Evolutionary conservation across 2,888 invertebrate species (phyloP).

Genomic region (Lypha dubia): DNA sequence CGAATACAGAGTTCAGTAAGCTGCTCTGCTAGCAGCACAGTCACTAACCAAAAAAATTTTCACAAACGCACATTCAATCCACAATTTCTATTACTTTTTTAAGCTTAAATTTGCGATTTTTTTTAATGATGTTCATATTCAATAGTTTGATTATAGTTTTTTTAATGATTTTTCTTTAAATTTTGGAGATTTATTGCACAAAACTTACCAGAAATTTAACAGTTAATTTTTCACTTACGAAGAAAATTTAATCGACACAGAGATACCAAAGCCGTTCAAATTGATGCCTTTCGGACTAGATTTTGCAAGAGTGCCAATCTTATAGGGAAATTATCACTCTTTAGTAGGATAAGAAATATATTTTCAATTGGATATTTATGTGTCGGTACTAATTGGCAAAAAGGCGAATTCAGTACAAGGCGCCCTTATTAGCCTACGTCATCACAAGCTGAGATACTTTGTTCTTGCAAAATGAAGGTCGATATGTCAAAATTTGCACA

Average conservation of each 20-base stretch:
- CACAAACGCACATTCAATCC: slow-evolving; percentile 63
- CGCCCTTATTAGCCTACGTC: too few relatives aligned
- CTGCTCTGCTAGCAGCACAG: slow-evolving; percentile 56
- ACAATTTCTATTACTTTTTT: slow-evolving; percentile 40
- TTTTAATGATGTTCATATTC: background rate
- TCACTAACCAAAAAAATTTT: slow-evolving; percentile 63
- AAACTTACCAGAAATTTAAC: slow-evolving; percentile 77
- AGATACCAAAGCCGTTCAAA: slow-evolving; percentile 57
- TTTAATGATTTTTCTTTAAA: slow-evolving; percentile 29
- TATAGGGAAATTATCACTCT: too few relatives aligned
- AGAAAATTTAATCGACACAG: slow-evolving; percentile 68
- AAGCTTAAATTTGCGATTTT: background rate
- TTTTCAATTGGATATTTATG: too few relatives aligned
- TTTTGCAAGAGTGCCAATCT: background rate
- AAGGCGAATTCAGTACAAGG: too few relatives aligned
- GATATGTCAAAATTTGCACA: too few relatives aligned
- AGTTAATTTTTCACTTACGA: slow-evolving; percentile 67
- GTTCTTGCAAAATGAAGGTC: too few relatives aligned
- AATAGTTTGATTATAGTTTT: background rate
- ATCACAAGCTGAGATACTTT: too few relatives aligned
- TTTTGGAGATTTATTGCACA: slow-evolving; percentile 44
- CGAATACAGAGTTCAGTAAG: slow-evolving; percentile 48
- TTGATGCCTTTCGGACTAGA: slow-evolving; percentile 41
- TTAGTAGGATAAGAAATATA: too few relatives aligned
- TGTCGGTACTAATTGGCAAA: too few relatives aligned